Evolutionary conservation across 2,888 invertebrate species (phyloP).

Genomic region (Aphodius sticticus): DNA sequence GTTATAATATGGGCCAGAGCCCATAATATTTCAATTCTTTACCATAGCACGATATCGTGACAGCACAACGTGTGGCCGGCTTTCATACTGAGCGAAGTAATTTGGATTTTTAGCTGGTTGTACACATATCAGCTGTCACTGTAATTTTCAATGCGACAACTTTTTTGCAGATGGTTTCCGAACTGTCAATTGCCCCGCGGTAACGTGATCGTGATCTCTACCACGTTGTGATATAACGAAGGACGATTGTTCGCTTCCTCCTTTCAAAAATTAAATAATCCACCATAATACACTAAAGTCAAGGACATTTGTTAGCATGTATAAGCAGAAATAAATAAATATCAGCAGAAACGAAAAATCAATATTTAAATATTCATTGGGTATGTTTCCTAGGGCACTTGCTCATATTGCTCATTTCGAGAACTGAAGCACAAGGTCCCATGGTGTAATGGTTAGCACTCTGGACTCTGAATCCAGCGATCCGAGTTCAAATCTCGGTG

Average conservation of each 20-base stretch:
- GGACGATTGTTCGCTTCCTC: neutral
- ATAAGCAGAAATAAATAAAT: neutral
- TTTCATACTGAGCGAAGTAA: conserved; percentile 10
- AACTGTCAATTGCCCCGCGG: neutral
- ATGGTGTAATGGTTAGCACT: conserved; percentile 83
- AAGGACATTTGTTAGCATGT: neutral
- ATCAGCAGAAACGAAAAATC: neutral
- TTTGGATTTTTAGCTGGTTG: conserved; percentile 5
- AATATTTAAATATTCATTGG: neutral
- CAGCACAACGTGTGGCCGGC: neutral
- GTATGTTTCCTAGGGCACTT: neutral
- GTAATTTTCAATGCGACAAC: conserved; percentile 10
- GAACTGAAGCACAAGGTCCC: conserved; percentile 60
- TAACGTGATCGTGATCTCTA: neutral
- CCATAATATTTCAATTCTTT: neutral
- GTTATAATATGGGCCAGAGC: conserved; percentile 11
- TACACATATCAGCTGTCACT: conserved; percentile 23
- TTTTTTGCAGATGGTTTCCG: neutral
- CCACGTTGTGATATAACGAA: neutral
- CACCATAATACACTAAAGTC: neutral
- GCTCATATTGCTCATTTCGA: neutral
- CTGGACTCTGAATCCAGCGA: conserved; percentile 83
- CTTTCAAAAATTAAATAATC: neutral
- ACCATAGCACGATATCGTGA: conserved; percentile 12
- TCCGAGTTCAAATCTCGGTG: conserved; percentile 84